Evolutionary conservation across 2,888 invertebrate species (phyloP).

Genomic region (Epirrhoe tristata): DNA sequence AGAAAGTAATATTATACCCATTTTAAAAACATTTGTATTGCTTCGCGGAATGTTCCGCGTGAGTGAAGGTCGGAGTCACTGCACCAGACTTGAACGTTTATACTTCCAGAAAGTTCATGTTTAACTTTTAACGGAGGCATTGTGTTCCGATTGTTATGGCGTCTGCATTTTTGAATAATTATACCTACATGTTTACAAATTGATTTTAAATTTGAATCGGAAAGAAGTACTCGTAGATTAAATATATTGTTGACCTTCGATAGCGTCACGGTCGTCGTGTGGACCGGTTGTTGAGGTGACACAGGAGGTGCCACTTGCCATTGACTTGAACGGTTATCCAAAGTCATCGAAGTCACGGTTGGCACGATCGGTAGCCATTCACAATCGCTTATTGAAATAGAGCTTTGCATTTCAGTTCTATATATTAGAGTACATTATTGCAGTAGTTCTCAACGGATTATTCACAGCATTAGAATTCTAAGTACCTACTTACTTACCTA

Average conservation of each 20-base stretch:
- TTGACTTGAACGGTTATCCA: constrained; percentile 7
- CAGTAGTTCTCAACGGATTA: neutral
- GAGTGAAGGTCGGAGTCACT: constrained; percentile 1
- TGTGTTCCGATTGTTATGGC: constrained; percentile 28
- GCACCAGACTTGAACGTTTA: constrained; percentile 25
- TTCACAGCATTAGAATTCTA: neutral
- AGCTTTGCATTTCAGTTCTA: neutral
- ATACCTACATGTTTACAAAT: constrained; percentile 18
- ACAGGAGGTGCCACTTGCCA: constrained; percentile 10
- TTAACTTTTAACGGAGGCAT: constrained; percentile 27
- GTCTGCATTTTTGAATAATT: constrained; percentile 29
- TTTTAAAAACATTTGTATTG: neutral
- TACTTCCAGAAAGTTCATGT: constrained; percentile 28
- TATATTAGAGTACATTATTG: neutral
- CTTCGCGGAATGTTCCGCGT: neutral
- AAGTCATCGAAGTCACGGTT: constrained; percentile 18
- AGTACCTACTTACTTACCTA: no score
- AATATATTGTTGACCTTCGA: constrained; percentile 27
- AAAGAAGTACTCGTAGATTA: constrained; percentile 13
- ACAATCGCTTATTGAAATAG: neutral
- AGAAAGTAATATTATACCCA: neutral
- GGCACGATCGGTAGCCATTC: neutral
- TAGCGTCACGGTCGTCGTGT: constrained; percentile 18
- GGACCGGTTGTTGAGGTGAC: constrained; percentile 28
- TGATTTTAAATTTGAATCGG: constrained; percentile 27